phyloP scores from a whole-genome alignment of 2,113 vertebrate species.

The Strix aluco region DNA sequence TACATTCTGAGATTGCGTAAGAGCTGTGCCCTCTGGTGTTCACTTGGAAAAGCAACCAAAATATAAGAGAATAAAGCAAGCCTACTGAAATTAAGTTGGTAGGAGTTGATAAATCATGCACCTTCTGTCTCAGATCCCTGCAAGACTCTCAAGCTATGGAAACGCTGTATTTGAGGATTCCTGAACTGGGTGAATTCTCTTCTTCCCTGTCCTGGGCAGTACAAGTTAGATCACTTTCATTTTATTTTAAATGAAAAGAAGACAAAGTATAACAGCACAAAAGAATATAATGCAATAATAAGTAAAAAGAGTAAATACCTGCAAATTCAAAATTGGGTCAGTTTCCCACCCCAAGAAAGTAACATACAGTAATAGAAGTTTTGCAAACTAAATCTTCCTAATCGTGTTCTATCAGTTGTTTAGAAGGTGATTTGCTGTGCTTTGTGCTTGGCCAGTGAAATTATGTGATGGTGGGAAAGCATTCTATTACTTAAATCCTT shows the following conservation, averaged over 20 bases:
- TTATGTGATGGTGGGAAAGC: background rate
- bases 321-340: background rate
- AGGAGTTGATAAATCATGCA: background rate
- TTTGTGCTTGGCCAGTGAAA: background rate
- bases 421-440: background rate
- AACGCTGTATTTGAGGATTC: rapidly evolving
- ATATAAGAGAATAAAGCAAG: background rate
- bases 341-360: background rate
- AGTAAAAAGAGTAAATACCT: background rate
- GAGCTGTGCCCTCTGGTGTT: conserved; percentile 72
- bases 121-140: background rate
- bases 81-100: background rate
- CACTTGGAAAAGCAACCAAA: conserved; percentile 26
- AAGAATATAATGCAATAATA: background rate
- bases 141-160: background rate
- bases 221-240: background rate
- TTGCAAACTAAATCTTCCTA: background rate
- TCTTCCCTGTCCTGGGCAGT: background rate
- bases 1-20: background rate
- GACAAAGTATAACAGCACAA: background rate
- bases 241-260: background rate
- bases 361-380: background rate
- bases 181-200: background rate
- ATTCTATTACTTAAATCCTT: background rate
- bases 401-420: background rate